Conservation (phyloP, 2,113 vertebrate genomes). For the Synchiropus splendidus region DNA sequence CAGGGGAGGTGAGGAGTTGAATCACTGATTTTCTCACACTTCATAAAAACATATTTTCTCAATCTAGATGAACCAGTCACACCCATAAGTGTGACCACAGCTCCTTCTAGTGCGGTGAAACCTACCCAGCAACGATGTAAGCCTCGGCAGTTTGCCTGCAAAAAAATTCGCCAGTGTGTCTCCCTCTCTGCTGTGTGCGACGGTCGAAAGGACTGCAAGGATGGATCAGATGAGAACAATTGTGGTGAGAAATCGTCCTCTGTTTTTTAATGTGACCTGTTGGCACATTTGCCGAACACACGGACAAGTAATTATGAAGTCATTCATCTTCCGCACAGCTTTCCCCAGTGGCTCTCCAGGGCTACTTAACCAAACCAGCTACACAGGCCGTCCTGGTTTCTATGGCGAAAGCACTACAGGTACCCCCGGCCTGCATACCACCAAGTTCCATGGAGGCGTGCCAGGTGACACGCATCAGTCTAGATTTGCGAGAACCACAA, state of each 20-base stretch:
- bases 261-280: neutral
- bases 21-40: too few species aligned
- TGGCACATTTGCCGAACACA: too few species aligned
- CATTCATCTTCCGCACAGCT: slow-evolving; percentile 18
- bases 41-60: neutral
- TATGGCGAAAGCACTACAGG: slow-evolving; percentile 23
- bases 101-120: slow-evolving; percentile 20
- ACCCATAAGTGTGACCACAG: slow-evolving; percentile 24
- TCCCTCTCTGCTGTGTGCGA: slow-evolving; percentile 56
- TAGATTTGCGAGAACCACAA: slow-evolving; percentile 18
- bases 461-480: slow-evolving; percentile 49
- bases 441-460: slow-evolving; percentile 27
- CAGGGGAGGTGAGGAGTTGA: slow-evolving; percentile 50
- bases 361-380: slow-evolving; percentile 44
- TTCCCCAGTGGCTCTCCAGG: slow-evolving; percentile 42
- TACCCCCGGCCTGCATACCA: slow-evolving; percentile 44
- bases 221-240: slow-evolving; percentile 57
- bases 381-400: slow-evolving; percentile 41
- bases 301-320: neutral
- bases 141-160: slow-evolving; percentile 55
- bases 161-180: slow-evolving; percentile 52
- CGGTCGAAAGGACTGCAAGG: slow-evolving; percentile 49
- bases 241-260: slow-evolving; percentile 48
- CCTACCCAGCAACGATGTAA: slow-evolving; percentile 36
- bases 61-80: slow-evolving; percentile 57